Conservation (phyloP, 2,113 vertebrate genomes). For the Neogobius melanostomus region DNA sequence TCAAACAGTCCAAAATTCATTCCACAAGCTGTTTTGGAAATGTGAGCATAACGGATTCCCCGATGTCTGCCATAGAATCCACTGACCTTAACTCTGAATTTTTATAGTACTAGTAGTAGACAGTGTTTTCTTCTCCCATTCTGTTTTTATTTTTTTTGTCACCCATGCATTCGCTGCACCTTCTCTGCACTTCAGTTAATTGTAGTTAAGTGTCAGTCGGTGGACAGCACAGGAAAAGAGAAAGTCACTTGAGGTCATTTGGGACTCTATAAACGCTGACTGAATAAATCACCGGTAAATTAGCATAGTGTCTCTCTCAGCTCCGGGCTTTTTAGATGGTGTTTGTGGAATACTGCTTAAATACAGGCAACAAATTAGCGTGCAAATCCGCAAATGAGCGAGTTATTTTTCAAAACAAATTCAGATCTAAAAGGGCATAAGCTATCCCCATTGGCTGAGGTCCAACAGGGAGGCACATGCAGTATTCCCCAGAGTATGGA, state of each 20-base stretch:
- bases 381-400: conserved; percentile 2
- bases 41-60: not conserved
- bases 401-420: conserved; percentile 8
- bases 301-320: not conserved
- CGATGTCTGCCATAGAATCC: not conserved
- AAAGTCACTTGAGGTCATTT: conserved; percentile 1
- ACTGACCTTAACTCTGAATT: not conserved
- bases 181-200: not conserved
- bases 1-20: conserved; percentile 1
- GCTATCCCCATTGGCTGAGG: conserved; percentile 1
- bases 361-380: not conserved
- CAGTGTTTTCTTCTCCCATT: not conserved
- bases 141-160: not conserved
- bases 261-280: conserved; percentile 7
- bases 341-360: not conserved
- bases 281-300: conserved; percentile 25
- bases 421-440: not conserved
- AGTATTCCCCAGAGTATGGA: conserved; percentile 28
- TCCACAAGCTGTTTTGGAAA: not conserved
- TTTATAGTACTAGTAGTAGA: not conserved
- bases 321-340: conserved; percentile 14
- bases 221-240: conserved; percentile 3
- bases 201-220: conserved; percentile 10
- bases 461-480: conserved; percentile 11
- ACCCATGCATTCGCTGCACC: conserved; percentile 11